phyloP scores from a whole-genome alignment of 2,113 vertebrate genomes.

The Leucoraja erinaceus region DNA sequence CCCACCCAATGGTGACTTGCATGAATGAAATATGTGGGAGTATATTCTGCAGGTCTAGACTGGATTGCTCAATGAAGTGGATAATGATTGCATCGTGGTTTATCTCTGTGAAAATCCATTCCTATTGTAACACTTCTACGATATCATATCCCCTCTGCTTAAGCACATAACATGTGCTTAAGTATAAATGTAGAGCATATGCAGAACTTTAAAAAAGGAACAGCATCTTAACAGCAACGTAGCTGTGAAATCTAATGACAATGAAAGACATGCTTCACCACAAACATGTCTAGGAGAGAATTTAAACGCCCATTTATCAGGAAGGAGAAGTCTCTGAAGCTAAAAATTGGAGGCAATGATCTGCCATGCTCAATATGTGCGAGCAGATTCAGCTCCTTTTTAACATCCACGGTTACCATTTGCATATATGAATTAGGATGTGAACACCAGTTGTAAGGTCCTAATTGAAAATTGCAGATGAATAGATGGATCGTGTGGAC shows the following conservation, averaged over 20 bases:
- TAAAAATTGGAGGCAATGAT: not conserved
- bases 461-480: not conserved
- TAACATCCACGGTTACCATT: not conserved
- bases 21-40: not conserved
- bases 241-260: not conserved
- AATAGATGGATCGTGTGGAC: not conserved
- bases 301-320: not conserved
- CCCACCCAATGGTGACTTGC: not conserved
- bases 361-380: not conserved
- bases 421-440: not conserved
- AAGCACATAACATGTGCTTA: not conserved
- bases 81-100: not conserved
- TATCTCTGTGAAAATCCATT: not conserved
- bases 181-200: not conserved
- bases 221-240: not conserved
- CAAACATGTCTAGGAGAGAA: not conserved
- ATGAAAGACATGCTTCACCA: not conserved
- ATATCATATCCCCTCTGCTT: not conserved
- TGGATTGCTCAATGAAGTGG: constrained; percentile 6
- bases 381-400: not conserved
- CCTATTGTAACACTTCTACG: not conserved
- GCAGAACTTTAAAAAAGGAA: too few relatives aligned
- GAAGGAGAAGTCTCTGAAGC: too few relatives aligned
- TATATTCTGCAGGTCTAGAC: not conserved
- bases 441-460: not conserved